Evolutionary conservation across 2,888 invertebrate genomes (phyloP).

Genomic region (Piscicola geometra): DNA sequence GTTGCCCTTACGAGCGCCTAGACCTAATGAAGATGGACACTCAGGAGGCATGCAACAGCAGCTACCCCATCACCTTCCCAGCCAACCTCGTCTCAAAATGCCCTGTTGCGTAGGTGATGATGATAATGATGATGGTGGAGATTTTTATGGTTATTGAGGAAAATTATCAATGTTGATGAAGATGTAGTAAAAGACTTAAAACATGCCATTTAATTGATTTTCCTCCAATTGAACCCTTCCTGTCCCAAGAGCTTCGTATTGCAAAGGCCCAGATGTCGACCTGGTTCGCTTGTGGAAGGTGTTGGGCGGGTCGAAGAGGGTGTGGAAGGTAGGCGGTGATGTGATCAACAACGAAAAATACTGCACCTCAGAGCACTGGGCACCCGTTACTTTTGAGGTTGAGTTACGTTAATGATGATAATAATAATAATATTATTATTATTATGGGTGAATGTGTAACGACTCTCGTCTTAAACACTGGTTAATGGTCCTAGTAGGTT

Average conservation of each 20-base stretch:
- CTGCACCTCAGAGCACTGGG: not conserved
- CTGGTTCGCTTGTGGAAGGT: not conserved
- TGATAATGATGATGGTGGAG: too few relatives aligned
- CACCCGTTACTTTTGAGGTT: not conserved
- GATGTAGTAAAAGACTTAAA: too few relatives aligned
- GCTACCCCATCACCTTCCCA: not conserved
- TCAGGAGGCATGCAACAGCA: not conserved
- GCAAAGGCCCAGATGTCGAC: not conserved
- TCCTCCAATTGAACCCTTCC: too few relatives aligned
- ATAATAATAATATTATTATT: too few relatives aligned
- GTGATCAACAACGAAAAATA: not conserved
- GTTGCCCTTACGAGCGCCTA: not conserved
- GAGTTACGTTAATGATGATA: too few relatives aligned
- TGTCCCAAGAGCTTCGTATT: too few relatives aligned
- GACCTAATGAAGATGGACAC: not conserved
- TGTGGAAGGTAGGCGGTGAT: not conserved
- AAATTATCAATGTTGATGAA: too few relatives aligned
- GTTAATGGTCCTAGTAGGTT: too few relatives aligned
- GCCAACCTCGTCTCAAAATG: not conserved
- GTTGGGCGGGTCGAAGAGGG: not conserved
- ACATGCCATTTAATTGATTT: too few relatives aligned
- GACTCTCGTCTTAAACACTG: too few relatives aligned
- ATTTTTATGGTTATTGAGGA: too few relatives aligned
- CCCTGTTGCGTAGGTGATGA: not conserved
- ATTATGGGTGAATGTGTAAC: too few relatives aligned